Evolutionary conservation across 2,888 invertebrate genomes (phyloP), one percentile per base, ranked within the genome.

Genomic region (Polydrusus tereticollis): DNA sequence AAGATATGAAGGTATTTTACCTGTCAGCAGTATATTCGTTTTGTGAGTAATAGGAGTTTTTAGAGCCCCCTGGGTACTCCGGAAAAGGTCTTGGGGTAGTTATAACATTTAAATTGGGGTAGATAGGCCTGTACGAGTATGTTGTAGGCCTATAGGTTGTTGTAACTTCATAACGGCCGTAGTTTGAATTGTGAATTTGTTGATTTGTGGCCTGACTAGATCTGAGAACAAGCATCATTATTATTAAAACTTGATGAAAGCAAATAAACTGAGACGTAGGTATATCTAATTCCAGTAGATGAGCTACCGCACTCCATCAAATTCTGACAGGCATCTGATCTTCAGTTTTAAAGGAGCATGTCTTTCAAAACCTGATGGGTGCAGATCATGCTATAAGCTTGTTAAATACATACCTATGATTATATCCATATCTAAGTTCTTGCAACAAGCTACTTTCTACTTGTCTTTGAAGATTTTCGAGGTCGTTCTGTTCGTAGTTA

Each of bases 401-500:
- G 7, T 26, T 7, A 20, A 50, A 38, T 10, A 43, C 18, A 47
- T 73, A 76, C 65, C 58, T 59, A n/a, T 75, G 66, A 23, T 23
- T 68, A 62, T 77, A 79, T 64, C 77, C 69, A 2, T 58, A 69
- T 45, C 78, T 73, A 10, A 85, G 75, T 71, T 83, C 74, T 29
- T 78, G 77, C 36, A 83, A 33, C 20, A 85, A 76, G 47, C 76
- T 77, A 14, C 77, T 76, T 77, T 85, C 83, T 43, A 85, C 50
- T 74, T 83, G 81, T 47, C 77, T 76, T 23, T 77, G 79, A 59
- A 84, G 72, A 72, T 82, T 80, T 21, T 78, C 76, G 3, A 85
- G 77, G 73, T 85, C 83, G 70, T 81, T 81, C 65, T 79, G 82
- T 21, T 82, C 78, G 70, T 83, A 84, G 65, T 81, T 83, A 4